Evolutionary conservation across 2,888 invertebrate genomes (phyloP), one percentile per base, ranked within the genome.

Genomic region (Eupithecia insigniata): DNA sequence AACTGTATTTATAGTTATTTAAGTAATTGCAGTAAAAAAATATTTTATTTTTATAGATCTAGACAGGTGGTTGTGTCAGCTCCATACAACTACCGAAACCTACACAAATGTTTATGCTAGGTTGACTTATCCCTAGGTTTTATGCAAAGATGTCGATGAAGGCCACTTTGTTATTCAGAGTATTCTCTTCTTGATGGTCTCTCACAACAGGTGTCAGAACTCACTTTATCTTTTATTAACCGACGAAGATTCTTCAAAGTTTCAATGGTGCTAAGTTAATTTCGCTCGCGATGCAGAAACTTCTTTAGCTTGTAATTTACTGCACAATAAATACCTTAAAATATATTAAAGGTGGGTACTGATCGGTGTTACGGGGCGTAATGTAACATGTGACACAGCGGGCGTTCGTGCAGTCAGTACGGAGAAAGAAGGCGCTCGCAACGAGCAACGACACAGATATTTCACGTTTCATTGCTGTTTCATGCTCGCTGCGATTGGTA

Each of bases 41-140:
- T n/a, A n/a, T n/a, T n/a, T n/a, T n/a, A n/a, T n/a, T n/a, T n/a
- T n/a, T n/a, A 46, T n/a, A 22, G 46, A 51, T 51, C 46, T 7
- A 51, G 22, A 55, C 55, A 55, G 26, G 14, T 26, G 14, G 69
- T 73, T 73, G 43, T 71, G 68, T 71, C 76, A 72, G 65, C 77
- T 77, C 71, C 64, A 68, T 78, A 65, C 26, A 30, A 64, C n/a
- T 69, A 8, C 69, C 66, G 61, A 69, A 70, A 71, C 69, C 71
- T 71, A 71, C 67, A 69, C 70, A 76, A 76, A 76, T 73, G 76
- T 75, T 74, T 74, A 62, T 68, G 70, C 74, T 71, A 66, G 72
- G 69, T 76, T 69, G 26, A 28, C 36, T 73, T 66, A 64, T 69
- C 51, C 55, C 73, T 70, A 72, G 73, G 73, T 66, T 76, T 75